Evolutionary conservation across 2,113 vertebrate species (phyloP), one percentile per base, ranked within the genome.

Genomic region (Helogale parvula): DNA sequence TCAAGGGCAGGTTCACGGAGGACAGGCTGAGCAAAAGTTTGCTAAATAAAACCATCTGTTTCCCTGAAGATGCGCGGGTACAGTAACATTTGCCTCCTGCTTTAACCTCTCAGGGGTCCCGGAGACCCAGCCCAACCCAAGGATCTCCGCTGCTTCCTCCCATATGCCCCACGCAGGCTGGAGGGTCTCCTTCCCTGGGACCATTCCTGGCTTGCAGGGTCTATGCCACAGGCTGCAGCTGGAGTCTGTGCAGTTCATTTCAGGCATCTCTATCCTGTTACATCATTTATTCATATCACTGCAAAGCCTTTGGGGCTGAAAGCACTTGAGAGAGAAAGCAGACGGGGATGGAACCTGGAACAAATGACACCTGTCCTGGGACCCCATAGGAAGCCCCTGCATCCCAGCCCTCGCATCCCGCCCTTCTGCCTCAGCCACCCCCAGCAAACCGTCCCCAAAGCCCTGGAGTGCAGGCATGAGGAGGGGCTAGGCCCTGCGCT

Each of bases 291-390:
- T 97, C 96, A 93, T 94, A 60, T 88, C 0, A 16, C 60, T 47
- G 50, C 79, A 84, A 66, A 54, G 72, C 91, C 88, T 85, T 52
- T 35, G 91, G 93, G 93, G 68, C 65, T 66, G 96, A 76, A 91
- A 88, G 57, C 91, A 88, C 91, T 93, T 76, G 92, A 94, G 92
- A 96, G 86, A 57, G 68, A 92, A 96, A 92, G 79, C 82, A 92
- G 69, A 66, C 60, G 14, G 41, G 27, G 74, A 0, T 50, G 63
- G 69, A 97, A 54, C 68, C 35, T 85, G 83, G 89, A 97, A 95
- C 68, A 96, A 94, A 87, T 2, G 86, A 82, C 93, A 90, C 47
- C 52, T 33, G 82, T 50, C 52, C 50, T 33, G 8, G 71, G 47
- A 52, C 52, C 95, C 92, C 83, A 25, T 47, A 41, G 77, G 88